A percentile compares a stretch with the other conserved stretches of the same genome.
phyloP scores from a whole-genome alignment of 2,113 vertebrate genomes.

The Barnardius zonarius region DNA sequence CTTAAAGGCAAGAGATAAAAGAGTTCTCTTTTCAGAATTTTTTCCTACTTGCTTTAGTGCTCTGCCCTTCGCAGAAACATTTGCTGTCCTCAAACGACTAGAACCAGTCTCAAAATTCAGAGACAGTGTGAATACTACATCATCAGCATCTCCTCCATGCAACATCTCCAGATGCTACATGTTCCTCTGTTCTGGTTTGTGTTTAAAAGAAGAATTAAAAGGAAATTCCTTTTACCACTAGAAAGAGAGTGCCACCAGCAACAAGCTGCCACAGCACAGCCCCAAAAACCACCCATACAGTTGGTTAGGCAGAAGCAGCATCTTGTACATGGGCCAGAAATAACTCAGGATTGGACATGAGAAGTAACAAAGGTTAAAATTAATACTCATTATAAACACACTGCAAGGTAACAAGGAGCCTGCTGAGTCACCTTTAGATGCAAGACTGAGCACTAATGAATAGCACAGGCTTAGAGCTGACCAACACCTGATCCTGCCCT shows the following conservation, averaged over 20 bases:
- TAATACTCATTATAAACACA: neutral
- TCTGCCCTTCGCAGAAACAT: neutral
- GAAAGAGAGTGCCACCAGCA: neutral
- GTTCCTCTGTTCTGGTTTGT: neutral
- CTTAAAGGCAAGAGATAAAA: neutral
- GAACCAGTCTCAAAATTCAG: neutral
- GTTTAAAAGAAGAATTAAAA: neutral
- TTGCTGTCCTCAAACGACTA: neutral
- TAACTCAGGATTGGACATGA: neutral
- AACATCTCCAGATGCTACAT: neutral
- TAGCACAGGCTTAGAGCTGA: neutral
- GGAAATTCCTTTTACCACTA: neutral
- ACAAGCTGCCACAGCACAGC: neutral
- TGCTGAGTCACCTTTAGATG: neutral
- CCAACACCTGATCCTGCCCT: rapidly evolving
- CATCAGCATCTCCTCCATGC: neutral
- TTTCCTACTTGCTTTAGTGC: neutral
- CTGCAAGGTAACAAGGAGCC: neutral
- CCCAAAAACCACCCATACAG: neutral
- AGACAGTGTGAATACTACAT: neutral
- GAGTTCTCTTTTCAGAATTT: neutral
- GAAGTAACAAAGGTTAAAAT: neutral
- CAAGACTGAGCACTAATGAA: rapidly evolving
- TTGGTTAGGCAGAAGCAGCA: neutral
- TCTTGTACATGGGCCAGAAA: neutral